A percentile compares a stretch with the other conserved stretches of the same genome.
phyloP scores from a whole-genome alignment of 2,888 invertebrate genomes.

The Lithophane socia region DNA sequence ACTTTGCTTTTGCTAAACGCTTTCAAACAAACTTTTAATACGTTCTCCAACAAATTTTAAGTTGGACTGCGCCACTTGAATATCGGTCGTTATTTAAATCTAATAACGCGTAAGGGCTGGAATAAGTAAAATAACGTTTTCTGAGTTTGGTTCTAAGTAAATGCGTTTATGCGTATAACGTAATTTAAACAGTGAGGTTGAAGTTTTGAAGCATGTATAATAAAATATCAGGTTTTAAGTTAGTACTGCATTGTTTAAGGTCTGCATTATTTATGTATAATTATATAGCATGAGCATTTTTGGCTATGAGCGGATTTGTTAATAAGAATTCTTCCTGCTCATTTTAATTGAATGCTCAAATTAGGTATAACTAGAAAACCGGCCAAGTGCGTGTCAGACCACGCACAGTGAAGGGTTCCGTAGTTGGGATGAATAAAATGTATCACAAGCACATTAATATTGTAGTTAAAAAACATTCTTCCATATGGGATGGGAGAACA shows the following conservation, averaged over 20 bases:
- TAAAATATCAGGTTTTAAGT: constrained; percentile 4
- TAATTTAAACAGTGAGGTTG: constrained; percentile 40
- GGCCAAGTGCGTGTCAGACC: too few relatives aligned
- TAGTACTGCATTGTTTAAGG: neutral
- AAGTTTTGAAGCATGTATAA: constrained; percentile 32
- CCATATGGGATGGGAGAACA: too few relatives aligned
- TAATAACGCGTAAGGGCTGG: constrained; percentile 65
- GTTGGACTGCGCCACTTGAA: constrained; percentile 56
- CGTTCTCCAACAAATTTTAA: constrained; percentile 56
- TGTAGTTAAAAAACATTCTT: too few relatives aligned
- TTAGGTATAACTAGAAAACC: too few relatives aligned
- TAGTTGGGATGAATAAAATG: too few relatives aligned
- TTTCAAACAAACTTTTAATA: constrained; percentile 62
- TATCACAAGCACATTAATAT: too few relatives aligned
- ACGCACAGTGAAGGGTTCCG: too few relatives aligned
- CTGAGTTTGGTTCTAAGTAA: constrained; percentile 40
- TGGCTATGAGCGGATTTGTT: neutral
- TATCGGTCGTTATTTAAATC: constrained; percentile 65
- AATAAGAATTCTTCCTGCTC: neutral
- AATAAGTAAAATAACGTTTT: constrained; percentile 54
- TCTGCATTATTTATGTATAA: neutral
- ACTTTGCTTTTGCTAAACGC: constrained; percentile 49
- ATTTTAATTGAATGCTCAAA: neutral
- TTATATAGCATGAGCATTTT: neutral
- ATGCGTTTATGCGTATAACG: constrained; percentile 18